Evolutionary conservation across 1,140 invertebrate genomes (phyloP), one percentile per base, ranked within the genome.

Genomic region (Drosophila saltans): DNA sequence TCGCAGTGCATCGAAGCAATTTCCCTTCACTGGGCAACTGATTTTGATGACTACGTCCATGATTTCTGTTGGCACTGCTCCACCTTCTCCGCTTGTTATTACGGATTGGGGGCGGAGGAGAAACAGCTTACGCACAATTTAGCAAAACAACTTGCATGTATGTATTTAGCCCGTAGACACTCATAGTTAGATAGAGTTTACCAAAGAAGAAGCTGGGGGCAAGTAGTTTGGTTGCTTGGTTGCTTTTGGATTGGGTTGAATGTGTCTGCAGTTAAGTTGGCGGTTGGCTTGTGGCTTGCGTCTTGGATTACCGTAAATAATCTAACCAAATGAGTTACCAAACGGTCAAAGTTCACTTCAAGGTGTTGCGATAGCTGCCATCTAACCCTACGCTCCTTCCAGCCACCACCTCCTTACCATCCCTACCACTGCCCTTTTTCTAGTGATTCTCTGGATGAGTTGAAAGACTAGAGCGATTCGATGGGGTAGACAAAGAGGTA

Each of bases 281-380:
- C 75, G 77, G 81, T 72, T 85, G 81, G 81, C 81, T 85, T 82
- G 80, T 77, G 73, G 76, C 73, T 78, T 69, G 74, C 77, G 73
- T 86, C 84, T 86, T 86, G 83, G 83, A 86, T 86, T 86, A 86
- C 83, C 83, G 83, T 86, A 88, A 86, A 86, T 86, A 86, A 86
- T 86, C 83, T 88, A 77, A 80, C 83, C 88, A 86, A 86, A 86
- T 86, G 83, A 86, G 83, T 88, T 86, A 86, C 72, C 83, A 88
- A 86, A 86, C 83, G 83, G 83, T 86, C 83, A 88, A 86, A 86
- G 83, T 88, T 88, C 83, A 88, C 60, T 66, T 71, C 70, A 66
- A 88, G 83, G 80, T 86, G 82, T 88, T 86, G 72, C 69, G 55
- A 65, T 28, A 60, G 9, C 58, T 52, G 26, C 41, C 28, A 30